These are phyloP conservation scores for Mormyrops attenuatus DNA, from an alignment of 2,797 vertebrate species.

Conservation along the genomic window DNA sequence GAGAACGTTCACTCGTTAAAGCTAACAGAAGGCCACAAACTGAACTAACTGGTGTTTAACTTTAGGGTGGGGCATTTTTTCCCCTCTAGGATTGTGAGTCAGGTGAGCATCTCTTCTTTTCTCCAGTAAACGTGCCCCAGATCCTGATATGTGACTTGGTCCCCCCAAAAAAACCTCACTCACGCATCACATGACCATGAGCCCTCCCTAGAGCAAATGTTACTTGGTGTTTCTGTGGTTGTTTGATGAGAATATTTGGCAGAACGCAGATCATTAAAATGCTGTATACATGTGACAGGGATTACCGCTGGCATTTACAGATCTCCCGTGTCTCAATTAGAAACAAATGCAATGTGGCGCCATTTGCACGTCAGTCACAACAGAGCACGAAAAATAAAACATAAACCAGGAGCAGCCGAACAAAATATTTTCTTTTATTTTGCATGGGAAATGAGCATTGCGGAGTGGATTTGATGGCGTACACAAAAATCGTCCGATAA, in stretches of 20 bases:
- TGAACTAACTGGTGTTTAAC: neutral
- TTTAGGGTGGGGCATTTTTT: neutral
- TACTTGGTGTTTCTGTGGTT: neutral
- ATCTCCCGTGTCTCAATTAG: neutral
- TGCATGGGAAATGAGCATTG: conserved; percentile 62
- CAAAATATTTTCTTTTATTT: conserved; percentile 75
- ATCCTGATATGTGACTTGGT: neutral
- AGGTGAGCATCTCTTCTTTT: neutral
- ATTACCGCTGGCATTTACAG: neutral
- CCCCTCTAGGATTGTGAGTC: neutral
- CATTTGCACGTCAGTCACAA: neutral
- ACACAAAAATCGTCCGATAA: conserved; percentile 57
- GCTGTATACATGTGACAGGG: neutral
- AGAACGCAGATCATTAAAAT: neutral
- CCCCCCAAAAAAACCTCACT: neutral
- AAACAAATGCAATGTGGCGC: neutral
- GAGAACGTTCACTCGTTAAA: too few species aligned
- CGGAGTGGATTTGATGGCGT: conserved; percentile 60
- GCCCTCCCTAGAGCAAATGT: neutral
- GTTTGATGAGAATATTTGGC: neutral
- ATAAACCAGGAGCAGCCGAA: conserved; percentile 38
- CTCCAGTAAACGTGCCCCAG: neutral
- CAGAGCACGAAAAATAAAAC: neutral
- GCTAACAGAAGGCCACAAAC: neutral
- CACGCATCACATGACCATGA: neutral